Base-by-base conservation (phyloP, 2,888 invertebrate genomes). In the Hartigia nigra region DNA sequence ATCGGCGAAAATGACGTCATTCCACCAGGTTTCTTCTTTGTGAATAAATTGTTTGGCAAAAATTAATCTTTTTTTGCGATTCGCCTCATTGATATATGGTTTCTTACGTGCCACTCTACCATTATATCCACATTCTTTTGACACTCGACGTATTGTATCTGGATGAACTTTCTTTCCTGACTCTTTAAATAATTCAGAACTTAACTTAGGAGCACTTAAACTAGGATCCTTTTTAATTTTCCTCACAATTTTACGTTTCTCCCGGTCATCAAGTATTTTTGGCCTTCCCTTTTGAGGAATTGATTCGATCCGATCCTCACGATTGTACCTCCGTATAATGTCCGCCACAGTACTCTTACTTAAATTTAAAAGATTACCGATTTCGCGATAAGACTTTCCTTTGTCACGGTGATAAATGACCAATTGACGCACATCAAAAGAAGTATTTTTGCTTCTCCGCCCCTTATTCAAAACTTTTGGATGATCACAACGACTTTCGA, bases 1-100 rank as follows among this genome's bases (percentile, higher is more conserved):
- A 31, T 78, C 78, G 11, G 78, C 69, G 70, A 77, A 78, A 75
- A 79, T 9, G 31, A 77, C 77, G 72, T 70, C 70, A 82, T 75
- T 70, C 55, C 76, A 74, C 72, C 75, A 77, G 69, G 70, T 39
- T 35, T 75, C 31, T 36, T 77, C 14, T 70, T 77, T 78, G 34
- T 1, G 74, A 81, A 74, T 74, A 72, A 31, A 77, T 74, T 77
- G 69, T 55, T 76, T 74, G n/a, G 23, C 77, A 31, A 79, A 81
- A 39, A 32, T 69, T 69, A 80, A 35, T 34, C 72, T 39, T 70
- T 74, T 77, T 76, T 78, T 77, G 12, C 36, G 55, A 76, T 77
- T 80, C 31, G n/a, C 31, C 32, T 77, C 74, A 14, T n/a, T 74
- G 31, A 74, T 14, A 36, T 11, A 76, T 72, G 74, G 76, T 37